Evolutionary conservation across 2,113 vertebrate species (phyloP).

Genomic region (Pristiophorus japonicus): DNA sequence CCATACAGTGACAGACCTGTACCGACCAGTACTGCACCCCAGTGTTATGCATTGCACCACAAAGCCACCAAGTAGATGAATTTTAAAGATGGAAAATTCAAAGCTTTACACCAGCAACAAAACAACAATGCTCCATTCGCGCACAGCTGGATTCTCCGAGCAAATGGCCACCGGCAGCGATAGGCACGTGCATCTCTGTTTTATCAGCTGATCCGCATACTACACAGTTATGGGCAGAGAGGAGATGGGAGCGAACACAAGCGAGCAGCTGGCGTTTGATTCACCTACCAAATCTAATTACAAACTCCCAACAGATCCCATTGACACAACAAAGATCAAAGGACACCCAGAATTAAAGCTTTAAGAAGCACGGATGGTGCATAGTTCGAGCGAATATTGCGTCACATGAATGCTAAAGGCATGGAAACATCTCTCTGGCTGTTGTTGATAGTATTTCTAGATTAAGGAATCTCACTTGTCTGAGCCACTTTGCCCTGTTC

Average conservation of each 20-base stretch:
- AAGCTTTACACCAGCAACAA: not conserved
- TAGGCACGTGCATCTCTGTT: not conserved
- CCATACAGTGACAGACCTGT: no score
- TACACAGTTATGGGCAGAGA: not conserved
- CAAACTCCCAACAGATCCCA: not conserved
- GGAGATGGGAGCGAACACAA: not conserved
- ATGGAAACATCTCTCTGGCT: not conserved
- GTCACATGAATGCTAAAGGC: not conserved
- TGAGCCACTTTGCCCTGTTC: not conserved
- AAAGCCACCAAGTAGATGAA: not conserved
- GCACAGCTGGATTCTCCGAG: not conserved
- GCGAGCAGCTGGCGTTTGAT: not conserved
- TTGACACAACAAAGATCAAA: not conserved
- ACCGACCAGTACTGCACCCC: no score
- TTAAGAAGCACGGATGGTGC: not conserved
- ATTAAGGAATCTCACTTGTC: not conserved
- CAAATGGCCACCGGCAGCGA: not conserved
- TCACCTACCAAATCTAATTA: not conserved
- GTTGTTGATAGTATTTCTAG: not conserved
- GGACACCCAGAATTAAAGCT: not conserved
- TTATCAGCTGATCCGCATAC: not conserved
- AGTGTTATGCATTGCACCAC: no score
- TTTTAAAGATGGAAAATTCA: not conserved
- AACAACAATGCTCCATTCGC: not conserved
- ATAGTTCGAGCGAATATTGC: not conserved